Base-by-base conservation (phyloP, 2,888 invertebrate species). In the Odontothrips loti region DNA sequence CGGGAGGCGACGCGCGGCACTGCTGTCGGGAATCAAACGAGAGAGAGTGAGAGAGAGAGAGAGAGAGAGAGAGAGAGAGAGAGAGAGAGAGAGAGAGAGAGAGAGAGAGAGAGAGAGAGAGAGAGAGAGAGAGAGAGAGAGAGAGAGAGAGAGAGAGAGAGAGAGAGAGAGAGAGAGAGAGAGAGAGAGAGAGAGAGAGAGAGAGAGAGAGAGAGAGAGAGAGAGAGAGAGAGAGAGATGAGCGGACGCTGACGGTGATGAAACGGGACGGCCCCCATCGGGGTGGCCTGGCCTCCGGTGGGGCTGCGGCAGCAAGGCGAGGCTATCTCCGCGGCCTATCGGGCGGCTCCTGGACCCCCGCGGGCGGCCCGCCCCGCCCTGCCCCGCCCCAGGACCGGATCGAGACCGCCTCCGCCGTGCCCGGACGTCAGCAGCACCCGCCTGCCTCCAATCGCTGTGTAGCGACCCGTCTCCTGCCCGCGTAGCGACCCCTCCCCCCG, bases 261-360 rank as follows among this genome's bases (percentile, higher is more conserved):
- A 75, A 27, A 75, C 68, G 23, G n/a, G 68, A 75, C 68, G 27
- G n/a, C 68, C 1, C 58, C 58, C 58, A 12, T 51, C 51, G 12
- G 15, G 17, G 12, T 17, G 12, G 51, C 51, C 51, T 51, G 51
- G 15, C 9, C 51, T 51, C 51, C 51, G 68, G 68, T 23, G 68
- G 34, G 68, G 23, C 68, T 75, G 27, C 58, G n/a, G 58, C 68
- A 75, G 23, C 68, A 12, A 23, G 23, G 27, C 23, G 27, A 10
- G 68, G 68, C 68, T 75, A 75, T 75, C 68, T n/a, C 68, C 27
- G 23, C 10, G 68, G 23, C 68, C 68, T 75, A 75, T 75, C 68
- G n/a, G 20, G 15, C 15, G 15, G 20, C 15, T 6, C 20, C 15
- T 20, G 6, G 20, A 20, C 58, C 58, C 17, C n/a, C n/a, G n/a